Percentiles rank a stretch among this genome's conserved stretches.
These are phyloP conservation scores for Ursus arctos DNA, from an alignment of 2,113 vertebrate genomes.

Conservation along the genomic window DNA sequence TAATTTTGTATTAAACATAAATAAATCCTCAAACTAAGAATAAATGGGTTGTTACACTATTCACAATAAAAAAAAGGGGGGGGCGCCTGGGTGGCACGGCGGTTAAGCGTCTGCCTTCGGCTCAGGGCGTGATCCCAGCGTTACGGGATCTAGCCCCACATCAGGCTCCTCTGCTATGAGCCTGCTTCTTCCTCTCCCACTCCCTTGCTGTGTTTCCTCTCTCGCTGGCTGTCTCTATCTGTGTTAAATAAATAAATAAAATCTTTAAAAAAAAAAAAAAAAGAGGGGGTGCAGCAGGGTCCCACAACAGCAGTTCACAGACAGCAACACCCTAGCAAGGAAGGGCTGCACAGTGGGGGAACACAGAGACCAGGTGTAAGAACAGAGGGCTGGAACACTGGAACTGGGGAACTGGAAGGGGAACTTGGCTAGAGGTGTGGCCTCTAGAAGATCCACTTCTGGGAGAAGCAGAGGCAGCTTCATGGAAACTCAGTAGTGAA, in stretches of 20 bases:
- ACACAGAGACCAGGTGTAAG: neutral
- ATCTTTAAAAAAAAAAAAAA: no score
- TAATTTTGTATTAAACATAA: conserved; percentile 50
- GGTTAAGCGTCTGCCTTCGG: no score
- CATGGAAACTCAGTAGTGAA: neutral
- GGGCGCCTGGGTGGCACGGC: no score
- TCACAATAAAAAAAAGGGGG: neutral
- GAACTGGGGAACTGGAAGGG: neutral
- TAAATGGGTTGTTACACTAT: neutral
- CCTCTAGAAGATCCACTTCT: neutral
- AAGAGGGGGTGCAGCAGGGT: neutral
- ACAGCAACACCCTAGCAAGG: neutral
- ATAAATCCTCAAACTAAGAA: conserved; percentile 41
- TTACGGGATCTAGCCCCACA: no score
- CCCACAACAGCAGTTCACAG: neutral
- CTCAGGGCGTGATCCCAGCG: no score
- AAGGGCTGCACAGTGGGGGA: neutral
- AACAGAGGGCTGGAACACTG: neutral
- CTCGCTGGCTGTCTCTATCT: no score
- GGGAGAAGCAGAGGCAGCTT: neutral
- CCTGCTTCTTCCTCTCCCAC: no score
- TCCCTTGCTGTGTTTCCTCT: no score
- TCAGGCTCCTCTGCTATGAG: no score
- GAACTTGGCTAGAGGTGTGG: neutral
- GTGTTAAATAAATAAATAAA: no score